These are phyloP conservation scores for Leucozona laternaria DNA, from an alignment of 2,888 invertebrate genomes.

Conservation along the genomic window DNA sequence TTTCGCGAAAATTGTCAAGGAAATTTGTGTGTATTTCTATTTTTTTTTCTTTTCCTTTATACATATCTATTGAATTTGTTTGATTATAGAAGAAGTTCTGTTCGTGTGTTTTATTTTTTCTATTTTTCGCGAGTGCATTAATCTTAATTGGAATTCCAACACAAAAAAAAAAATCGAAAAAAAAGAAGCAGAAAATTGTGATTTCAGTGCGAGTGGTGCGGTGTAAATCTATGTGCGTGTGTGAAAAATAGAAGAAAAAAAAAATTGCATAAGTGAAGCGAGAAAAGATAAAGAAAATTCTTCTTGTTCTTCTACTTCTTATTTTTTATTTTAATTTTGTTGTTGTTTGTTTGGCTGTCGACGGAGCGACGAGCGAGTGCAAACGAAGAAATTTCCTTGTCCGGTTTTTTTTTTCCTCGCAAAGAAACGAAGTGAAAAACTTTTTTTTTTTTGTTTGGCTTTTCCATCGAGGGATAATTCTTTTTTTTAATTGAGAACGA, in stretches of 20 bases:
- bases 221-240: constrained; percentile 35
- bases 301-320: constrained; percentile 6
- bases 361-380: not conserved
- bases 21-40: constrained; percentile 31
- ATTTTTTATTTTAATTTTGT: not conserved
- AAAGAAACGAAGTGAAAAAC: constrained; percentile 15
- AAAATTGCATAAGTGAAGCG: constrained; percentile 74
- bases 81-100: constrained; percentile 11
- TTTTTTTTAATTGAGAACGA: constrained; percentile 2
- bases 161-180: not conserved
- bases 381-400: constrained; percentile 21
- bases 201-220: constrained; percentile 9
- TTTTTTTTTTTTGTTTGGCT: not conserved
- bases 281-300: constrained; percentile 48
- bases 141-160: constrained; percentile 30
- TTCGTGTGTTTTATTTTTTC: constrained; percentile 8
- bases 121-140: constrained; percentile 18
- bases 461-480: not conserved
- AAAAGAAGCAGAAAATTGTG: not conserved
- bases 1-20: constrained; percentile 30
- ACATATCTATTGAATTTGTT: constrained; percentile 25
- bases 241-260: constrained; percentile 42
- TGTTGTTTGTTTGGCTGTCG: not conserved
- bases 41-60: not conserved
- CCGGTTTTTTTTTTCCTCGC: not conserved